Evolutionary conservation across 2,797 vertebrate genomes (phyloP).

Genomic region (Linurgus olivaceus): DNA sequence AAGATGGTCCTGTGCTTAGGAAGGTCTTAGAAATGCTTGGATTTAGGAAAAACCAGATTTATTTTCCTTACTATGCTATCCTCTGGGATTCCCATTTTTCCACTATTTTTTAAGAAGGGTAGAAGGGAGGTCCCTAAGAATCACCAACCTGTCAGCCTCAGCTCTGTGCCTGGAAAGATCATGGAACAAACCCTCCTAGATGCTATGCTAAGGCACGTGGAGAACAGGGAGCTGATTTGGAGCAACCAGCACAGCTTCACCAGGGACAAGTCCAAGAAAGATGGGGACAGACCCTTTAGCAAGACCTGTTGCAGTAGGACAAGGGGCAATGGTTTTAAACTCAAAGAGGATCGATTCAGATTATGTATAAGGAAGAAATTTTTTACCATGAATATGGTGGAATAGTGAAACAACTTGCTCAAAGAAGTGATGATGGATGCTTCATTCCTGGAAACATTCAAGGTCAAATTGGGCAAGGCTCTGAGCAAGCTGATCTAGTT

Average conservation of each 20-base stretch:
- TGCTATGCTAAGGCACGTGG: background rate
- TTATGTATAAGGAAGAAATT: background rate
- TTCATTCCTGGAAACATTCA: background rate
- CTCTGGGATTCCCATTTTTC: background rate
- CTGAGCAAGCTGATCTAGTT: background rate
- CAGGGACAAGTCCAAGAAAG: background rate
- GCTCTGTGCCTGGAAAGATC: background rate
- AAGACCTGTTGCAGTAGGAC: background rate
- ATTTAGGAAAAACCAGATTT: background rate
- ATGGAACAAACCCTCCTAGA: background rate
- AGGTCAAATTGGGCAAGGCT: background rate
- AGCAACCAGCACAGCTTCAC: background rate
- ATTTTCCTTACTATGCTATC: background rate
- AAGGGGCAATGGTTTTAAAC: background rate
- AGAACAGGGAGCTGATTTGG: background rate
- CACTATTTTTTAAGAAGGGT: background rate
- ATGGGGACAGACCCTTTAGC: background rate
- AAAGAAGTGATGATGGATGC: background rate
- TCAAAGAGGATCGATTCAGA: background rate
- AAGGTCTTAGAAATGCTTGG: background rate
- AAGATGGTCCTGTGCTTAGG: background rate
- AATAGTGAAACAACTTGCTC: background rate
- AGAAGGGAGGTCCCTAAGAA: background rate
- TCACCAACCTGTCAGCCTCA: background rate
- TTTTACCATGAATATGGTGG: background rate